phyloP scores from a whole-genome alignment of 2,797 vertebrate species.

The Pterois miles region DNA sequence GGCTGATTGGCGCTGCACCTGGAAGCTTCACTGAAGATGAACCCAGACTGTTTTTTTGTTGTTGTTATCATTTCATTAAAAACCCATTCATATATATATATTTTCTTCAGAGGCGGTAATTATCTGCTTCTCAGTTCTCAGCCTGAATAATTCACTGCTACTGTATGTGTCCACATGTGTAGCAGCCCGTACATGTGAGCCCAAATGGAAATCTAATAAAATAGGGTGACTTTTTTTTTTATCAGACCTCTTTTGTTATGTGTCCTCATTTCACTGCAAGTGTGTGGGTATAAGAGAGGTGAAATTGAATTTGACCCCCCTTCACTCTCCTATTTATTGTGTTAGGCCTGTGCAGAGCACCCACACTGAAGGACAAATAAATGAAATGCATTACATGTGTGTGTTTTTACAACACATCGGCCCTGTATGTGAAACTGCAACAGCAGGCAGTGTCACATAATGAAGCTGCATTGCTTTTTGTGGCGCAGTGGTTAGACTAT shows the following conservation, averaged over 20 bases:
- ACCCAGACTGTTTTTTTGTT: neutral
- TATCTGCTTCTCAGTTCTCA: neutral
- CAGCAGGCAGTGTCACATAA: conserved; percentile 11
- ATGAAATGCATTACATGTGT: conserved; percentile 48
- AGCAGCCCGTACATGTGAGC: neutral
- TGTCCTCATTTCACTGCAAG: conserved; percentile 50
- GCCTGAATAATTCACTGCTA: neutral
- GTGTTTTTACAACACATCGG: conserved; percentile 27
- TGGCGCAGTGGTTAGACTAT: neutral
- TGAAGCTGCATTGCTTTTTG: conserved; percentile 31
- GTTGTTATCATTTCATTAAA: neutral
- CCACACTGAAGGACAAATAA: conserved; percentile 53
- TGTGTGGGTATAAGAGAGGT: conserved; percentile 48
- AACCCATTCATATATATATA: neutral
- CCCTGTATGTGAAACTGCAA: neutral
- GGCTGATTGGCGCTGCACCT: neutral
- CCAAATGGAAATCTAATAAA: conserved; percentile 48
- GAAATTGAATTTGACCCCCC: conserved; percentile 62
- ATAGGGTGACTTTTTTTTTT: conserved; percentile 21
- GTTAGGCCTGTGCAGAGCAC: conserved; percentile 38
- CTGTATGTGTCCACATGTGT: neutral
- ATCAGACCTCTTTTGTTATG: conserved; percentile 43
- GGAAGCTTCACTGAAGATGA: neutral
- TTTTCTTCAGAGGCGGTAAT: neutral
- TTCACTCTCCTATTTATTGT: conserved; percentile 49